phyloP scores from a whole-genome alignment of 2,797 vertebrate species.

The Sarcoramphus papa region DNA sequence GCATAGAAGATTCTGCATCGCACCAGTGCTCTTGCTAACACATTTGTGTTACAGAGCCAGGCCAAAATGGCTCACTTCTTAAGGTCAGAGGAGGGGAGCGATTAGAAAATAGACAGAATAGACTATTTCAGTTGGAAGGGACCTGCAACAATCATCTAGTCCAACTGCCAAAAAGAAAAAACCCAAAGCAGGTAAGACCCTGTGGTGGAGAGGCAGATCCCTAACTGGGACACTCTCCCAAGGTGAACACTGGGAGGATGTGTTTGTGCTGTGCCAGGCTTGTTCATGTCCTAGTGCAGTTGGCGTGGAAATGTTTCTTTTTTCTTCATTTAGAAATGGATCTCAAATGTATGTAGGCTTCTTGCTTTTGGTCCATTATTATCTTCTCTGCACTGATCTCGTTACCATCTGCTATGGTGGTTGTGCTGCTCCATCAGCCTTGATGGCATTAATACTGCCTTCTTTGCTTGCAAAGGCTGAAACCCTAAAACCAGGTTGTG shows the following conservation, averaged over 20 bases:
- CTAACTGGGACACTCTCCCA: not conserved
- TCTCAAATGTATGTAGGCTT: not conserved
- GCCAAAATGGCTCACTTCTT: not conserved
- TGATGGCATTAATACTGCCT: too few species aligned
- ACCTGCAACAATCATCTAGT: not conserved
- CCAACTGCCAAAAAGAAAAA: not conserved
- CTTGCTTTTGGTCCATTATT: not conserved
- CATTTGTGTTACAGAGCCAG: not conserved
- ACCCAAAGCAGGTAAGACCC: not conserved
- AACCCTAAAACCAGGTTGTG: not conserved
- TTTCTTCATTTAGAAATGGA: not conserved
- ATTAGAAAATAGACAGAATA: not conserved
- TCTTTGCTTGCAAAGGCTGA: not conserved
- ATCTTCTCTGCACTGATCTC: not conserved
- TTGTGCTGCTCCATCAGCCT: not conserved
- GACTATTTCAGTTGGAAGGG: not conserved
- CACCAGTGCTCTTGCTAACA: not conserved
- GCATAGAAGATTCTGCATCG: not conserved
- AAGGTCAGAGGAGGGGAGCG: not conserved
- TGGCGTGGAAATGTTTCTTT: fast-evolving
- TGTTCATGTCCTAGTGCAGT: not conserved
- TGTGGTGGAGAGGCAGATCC: not conserved
- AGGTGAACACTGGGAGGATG: fast-evolving
- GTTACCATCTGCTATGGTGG: not conserved
- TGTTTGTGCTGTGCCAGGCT: not conserved